phyloP scores from a whole-genome alignment of 2,797 vertebrate genomes.

The Morelia viridis region DNA sequence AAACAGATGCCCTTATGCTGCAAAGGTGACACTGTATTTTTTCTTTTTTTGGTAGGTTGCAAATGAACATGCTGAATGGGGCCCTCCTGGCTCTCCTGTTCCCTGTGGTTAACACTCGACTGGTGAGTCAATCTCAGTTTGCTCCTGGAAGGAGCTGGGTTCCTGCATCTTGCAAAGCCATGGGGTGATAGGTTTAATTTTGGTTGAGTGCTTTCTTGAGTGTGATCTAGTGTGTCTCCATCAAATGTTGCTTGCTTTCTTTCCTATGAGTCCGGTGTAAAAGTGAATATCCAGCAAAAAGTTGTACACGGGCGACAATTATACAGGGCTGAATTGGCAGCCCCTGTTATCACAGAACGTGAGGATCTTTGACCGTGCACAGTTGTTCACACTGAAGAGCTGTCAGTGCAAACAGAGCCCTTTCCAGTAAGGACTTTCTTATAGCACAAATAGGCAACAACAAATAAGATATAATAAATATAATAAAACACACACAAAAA shows the following conservation, averaged over 20 bases:
- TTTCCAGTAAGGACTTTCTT: background rate
- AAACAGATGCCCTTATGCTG: background rate
- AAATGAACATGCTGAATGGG: conserved; percentile 98
- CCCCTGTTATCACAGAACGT: background rate
- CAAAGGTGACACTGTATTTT: conserved; percentile 9
- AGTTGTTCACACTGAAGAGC: background rate
- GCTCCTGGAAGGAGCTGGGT: background rate
- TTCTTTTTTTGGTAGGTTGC: conserved; percentile 79
- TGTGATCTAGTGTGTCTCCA: background rate
- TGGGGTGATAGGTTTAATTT: background rate
- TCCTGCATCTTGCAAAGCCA: background rate
- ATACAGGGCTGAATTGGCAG: background rate
- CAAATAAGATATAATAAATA: too few relatives aligned
- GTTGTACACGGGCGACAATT: too few relatives aligned
- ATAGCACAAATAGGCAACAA: background rate
- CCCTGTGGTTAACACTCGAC: conserved; percentile 94
- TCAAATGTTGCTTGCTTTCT: background rate
- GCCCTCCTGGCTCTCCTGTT: conserved; percentile 93
- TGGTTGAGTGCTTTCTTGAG: background rate
- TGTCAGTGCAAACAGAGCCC: background rate
- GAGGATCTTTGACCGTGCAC: background rate
- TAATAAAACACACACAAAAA: too few relatives aligned
- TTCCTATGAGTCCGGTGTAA: background rate
- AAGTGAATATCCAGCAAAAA: background rate
- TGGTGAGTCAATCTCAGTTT: conserved; percentile 80